Evolutionary conservation across 2,888 invertebrate species (phyloP).

Genomic region (Acronicta psi): DNA sequence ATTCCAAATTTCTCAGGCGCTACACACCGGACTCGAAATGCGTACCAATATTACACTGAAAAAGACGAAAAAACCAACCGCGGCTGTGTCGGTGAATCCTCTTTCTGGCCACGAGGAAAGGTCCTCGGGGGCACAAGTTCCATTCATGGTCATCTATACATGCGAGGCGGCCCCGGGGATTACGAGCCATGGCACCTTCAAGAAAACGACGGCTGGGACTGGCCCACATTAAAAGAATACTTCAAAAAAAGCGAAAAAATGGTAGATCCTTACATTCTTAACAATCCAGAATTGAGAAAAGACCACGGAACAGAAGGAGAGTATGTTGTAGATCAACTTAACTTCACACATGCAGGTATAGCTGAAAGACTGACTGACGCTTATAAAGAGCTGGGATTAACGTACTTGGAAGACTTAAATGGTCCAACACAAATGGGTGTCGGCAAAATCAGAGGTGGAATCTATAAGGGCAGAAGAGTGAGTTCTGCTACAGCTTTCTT

Average conservation of each 20-base stretch:
- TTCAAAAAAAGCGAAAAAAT: constrained; percentile 83
- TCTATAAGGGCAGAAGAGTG: constrained; percentile 85
- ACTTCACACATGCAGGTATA: constrained; percentile 76
- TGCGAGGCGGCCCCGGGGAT: constrained; percentile 79
- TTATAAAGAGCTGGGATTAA: constrained; percentile 85
- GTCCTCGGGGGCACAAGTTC: constrained; percentile 82
- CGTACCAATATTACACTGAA: constrained; percentile 80
- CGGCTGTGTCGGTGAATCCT: constrained; percentile 66
- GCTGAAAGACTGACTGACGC: constrained; percentile 75
- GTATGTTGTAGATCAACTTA: constrained; percentile 84
- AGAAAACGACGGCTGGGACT: constrained; percentile 80
- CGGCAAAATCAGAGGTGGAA: constrained; percentile 86
- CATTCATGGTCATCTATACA: constrained; percentile 80
- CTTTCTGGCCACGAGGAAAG: constrained; percentile 83
- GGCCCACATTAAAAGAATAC: constrained; percentile 75
- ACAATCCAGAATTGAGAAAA: constrained; percentile 71
- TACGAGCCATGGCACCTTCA: constrained; percentile 77
- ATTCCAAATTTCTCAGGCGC: constrained; percentile 77
- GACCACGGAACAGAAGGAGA: constrained; percentile 86
- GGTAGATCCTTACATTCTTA: constrained; percentile 76
- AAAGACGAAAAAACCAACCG: constrained; percentile 69
- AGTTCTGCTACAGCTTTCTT: constrained; percentile 88
- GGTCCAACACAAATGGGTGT: constrained; percentile 86
- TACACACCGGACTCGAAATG: constrained; percentile 69
- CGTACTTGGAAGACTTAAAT: constrained; percentile 78